Base-by-base conservation (phyloP, 2,888 invertebrate species). In the Zaprionus obscuricornis region DNA sequence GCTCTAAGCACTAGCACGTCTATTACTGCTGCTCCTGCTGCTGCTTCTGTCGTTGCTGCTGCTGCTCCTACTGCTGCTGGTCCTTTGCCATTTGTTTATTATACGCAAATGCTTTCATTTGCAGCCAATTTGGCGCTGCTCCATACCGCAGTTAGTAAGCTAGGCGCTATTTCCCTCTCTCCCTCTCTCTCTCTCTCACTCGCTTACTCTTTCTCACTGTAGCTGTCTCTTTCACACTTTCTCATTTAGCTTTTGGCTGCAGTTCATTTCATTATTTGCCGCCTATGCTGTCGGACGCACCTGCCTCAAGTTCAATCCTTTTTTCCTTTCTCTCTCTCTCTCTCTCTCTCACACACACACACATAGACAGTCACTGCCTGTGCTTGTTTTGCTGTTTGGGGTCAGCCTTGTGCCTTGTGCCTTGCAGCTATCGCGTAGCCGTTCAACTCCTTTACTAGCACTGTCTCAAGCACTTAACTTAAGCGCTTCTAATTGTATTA, bases 401-500 rank as follows among this genome's bases (percentile, higher is more conserved):
- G 1, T 36, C 16, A 2, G 1, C 5, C 8, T 36, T 16, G 8
- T 36, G 36, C 5, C 13, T 20, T 11, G 26, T 14, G 22, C 27
- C 50, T 45, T n/a, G 14, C 7, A 2, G 6, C n/a, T 7, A 16
- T 37, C n/a, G 27, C 11, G 54, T n/a, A n/a, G n/a, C n/a, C n/a
- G n/a, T n/a, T n/a, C n/a, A n/a, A n/a, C n/a, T n/a, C n/a, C n/a
- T n/a, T n/a, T n/a, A n/a, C n/a, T 42, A 64, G 62, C 65, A 55
- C 39, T 64, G 65, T 76, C 57, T 58, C 57, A 76, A 84, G 82
- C 68, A 84, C 83, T 85, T 82, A 74, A 66, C 71, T 74, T 68
- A 82, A 85, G 82, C 78, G 78, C 72, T 72, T 72, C 73, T 79
- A 79, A 79, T 79, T 79, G 79, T 74, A 72, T 85, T 85, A 85